Conservation (phyloP, 2,888 invertebrate species). For the Cataglyphis rosenhaueri region DNA sequence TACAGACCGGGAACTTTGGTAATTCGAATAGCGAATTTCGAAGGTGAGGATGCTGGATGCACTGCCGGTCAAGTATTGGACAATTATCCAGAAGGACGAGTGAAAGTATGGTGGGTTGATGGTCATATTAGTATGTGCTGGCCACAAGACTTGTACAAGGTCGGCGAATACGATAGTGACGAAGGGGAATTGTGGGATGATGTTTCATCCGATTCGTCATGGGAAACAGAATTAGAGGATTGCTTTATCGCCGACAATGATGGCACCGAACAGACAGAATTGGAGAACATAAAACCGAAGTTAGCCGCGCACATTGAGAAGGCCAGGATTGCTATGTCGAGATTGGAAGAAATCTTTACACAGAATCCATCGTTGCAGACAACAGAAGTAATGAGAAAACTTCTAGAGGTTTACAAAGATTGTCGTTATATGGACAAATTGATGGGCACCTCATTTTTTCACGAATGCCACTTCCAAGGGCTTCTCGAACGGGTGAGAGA, state of each 20-base stretch:
- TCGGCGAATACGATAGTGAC: constrained; percentile 91
- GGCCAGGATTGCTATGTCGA: constrained; percentile 91
- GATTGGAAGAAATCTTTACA: constrained; percentile 92
- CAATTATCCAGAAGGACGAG: constrained; percentile 93
- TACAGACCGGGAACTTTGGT: constrained; percentile 97
- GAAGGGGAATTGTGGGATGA: constrained; percentile 92
- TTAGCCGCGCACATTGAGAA: constrained; percentile 92
- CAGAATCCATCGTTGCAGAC: constrained; percentile 92
- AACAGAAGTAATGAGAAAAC: constrained; percentile 92
- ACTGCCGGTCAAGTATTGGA: constrained; percentile 96
- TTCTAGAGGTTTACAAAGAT: constrained; percentile 93
- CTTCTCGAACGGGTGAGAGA: constrained; percentile 92
- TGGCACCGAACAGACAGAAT: constrained; percentile 80
- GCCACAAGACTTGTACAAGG: constrained; percentile 96
- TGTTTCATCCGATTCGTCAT: constrained; percentile 91
- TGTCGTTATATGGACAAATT: constrained; percentile 94
- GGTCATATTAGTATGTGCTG: constrained; percentile 94
- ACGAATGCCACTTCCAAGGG: constrained; percentile 92
- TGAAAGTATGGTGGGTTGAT: constrained; percentile 97
- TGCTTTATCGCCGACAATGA: constrained; percentile 87
- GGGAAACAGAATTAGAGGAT: constrained; percentile 92
- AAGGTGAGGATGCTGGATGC: constrained; percentile 90
- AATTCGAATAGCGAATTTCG: constrained; percentile 93
- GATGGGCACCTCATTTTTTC: constrained; percentile 94
- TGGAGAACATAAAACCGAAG: constrained; percentile 86